Conservation (phyloP, 2,888 invertebrate species). For the Temnothorax ravouxi region DNA sequence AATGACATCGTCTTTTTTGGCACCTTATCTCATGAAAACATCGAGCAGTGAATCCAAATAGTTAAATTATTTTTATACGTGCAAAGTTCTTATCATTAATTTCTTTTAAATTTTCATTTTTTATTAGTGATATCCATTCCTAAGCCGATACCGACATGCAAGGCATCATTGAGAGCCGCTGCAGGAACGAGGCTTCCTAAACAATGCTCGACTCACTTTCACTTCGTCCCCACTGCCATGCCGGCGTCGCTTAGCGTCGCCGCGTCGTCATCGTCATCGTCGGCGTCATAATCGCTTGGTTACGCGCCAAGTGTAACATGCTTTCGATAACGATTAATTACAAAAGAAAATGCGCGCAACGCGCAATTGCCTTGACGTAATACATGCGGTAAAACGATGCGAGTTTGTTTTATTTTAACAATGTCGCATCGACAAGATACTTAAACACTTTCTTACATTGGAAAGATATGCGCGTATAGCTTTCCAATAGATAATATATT, state of each 20-base stretch:
- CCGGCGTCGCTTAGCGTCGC: slow-evolving; percentile 56
- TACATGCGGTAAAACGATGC: not conserved
- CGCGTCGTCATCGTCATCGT: slow-evolving; percentile 65
- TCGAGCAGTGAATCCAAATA: not conserved
- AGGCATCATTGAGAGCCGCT: slow-evolving; percentile 82
- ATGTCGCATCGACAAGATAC: not conserved
- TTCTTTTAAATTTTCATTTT: not conserved
- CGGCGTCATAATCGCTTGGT: slow-evolving; percentile 66
- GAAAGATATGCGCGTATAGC: not conserved
- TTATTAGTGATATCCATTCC: not conserved
- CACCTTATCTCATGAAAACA: not conserved
- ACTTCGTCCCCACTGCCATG: slow-evolving; percentile 82
- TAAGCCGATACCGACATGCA: not conserved
- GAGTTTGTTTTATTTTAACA: slow-evolving; percentile 1
- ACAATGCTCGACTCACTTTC: slow-evolving; percentile 86
- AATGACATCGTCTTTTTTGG: not conserved
- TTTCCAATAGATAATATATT: not conserved
- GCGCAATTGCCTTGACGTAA: slow-evolving; percentile 25
- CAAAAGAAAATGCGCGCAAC: slow-evolving; percentile 51
- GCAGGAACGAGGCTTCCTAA: slow-evolving; percentile 84
- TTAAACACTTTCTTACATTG: not conserved
- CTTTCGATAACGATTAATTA: slow-evolving; percentile 64
- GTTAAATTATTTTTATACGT: not conserved
- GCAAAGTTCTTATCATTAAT: slow-evolving; percentile 3
- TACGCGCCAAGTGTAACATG: slow-evolving; percentile 65